Conservation (phyloP, 1,140 invertebrate genomes). For the Cardiocondyla obscurior region DNA sequence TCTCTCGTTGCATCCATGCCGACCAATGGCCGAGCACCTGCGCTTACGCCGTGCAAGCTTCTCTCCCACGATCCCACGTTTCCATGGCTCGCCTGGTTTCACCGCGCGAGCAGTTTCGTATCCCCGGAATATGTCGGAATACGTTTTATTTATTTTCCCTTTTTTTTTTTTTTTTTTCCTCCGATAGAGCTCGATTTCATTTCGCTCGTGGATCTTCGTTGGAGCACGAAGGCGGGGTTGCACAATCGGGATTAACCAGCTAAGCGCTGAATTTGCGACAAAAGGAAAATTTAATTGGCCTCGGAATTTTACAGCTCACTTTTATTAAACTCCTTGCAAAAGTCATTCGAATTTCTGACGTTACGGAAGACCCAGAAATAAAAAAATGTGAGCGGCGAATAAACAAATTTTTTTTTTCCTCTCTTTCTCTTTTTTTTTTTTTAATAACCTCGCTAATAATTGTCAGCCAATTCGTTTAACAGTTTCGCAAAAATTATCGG, state of each 20-base stretch:
- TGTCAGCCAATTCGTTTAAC: background rate
- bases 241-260: conserved; percentile 12
- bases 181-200: conserved; percentile 27
- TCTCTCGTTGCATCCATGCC: conserved; percentile 28
- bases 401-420: background rate
- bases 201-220: conserved; percentile 19
- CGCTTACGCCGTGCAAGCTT: conserved; percentile 48
- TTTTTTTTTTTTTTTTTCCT: conserved; percentile 5
- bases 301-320: background rate
- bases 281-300: background rate
- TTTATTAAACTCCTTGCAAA: background rate
- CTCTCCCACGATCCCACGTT: conserved; percentile 46
- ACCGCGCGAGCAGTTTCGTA: conserved; percentile 50
- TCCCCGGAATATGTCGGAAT: conserved; percentile 13
- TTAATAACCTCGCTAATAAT: background rate
- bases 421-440: background rate
- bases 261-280: background rate
- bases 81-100: conserved; percentile 29
- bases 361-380: background rate
- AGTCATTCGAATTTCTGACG: background rate
- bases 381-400: background rate
- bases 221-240: background rate
- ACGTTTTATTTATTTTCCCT: conserved; percentile 12
- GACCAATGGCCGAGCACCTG: conserved; percentile 70
- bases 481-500: background rate